Base-by-base conservation (phyloP, 2,888 invertebrate species). In the Leptinotarsa juncta region DNA sequence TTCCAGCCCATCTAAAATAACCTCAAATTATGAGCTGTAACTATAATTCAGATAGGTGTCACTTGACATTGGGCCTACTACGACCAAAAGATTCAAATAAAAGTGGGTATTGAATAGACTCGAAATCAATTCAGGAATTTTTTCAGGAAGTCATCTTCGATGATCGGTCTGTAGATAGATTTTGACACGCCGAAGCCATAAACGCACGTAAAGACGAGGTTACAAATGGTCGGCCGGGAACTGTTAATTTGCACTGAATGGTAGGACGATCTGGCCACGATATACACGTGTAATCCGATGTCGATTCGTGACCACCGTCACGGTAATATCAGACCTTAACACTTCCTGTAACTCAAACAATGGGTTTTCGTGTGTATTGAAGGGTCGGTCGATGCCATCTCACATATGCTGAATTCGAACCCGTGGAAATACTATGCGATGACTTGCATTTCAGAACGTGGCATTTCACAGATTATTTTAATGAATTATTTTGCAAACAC, bases 301-400 rank as follows among this genome's bases (percentile, higher is more conserved):
- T 71, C 72, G 68, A 73, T 76, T 76, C 75, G 79, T 76, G 77
- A 76, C 75, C 66, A 32, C 60, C 71, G 69, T 60, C 74, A 67
- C 69, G 69, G 62, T 73, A 71, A 72, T 76, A 67, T 73, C 65
- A 49, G 73, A 71, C 70, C 75, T 73, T 73, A 65, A 75, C 70
- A 76, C 77, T 77, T 77, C 77, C 76, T 78, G 69, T 69, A 67
- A 66, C 57, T 49, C 65, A 20, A 75, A 67, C 50, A 72, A 72
- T 69, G 48, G 51, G n/a, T 55, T 72, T 72, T 69, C 51, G 66
- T 72, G 75, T 72, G 65, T 51, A 70, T 32, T 10, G 62, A 62
- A 42, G 62, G 42, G 32, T 32, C n/a, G 62, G 10, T 32, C 16
- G n/a, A 62, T 62, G 15, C n/a, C 10, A 18, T 60, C 60, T 32